A percentile compares a stretch with the other conserved stretches of the same genome.
These are phyloP conservation scores for Diadophis punctatus DNA, from an alignment of 2,113 vertebrate genomes.

Conservation along the genomic window DNA sequence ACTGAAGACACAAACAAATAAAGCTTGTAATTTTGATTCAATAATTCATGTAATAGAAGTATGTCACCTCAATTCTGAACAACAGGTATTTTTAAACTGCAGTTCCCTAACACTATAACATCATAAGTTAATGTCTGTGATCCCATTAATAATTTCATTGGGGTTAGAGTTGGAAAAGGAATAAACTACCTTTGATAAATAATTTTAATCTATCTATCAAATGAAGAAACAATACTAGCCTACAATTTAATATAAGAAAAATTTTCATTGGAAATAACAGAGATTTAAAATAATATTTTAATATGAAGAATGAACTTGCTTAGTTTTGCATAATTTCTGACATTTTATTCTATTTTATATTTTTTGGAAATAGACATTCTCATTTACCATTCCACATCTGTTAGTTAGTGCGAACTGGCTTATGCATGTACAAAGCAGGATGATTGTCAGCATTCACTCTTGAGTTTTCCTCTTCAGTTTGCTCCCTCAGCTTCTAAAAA, in stretches of 20 bases:
- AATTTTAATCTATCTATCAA: neutral
- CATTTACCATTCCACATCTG: neutral
- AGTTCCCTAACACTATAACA: neutral
- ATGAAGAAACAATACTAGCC: neutral
- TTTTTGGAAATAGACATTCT: neutral
- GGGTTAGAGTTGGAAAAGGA: neutral
- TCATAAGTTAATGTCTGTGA: neutral
- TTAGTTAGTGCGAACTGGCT: neutral
- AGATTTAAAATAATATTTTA: neutral
- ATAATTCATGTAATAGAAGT: neutral
- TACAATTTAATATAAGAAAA: neutral
- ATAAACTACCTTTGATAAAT: neutral
- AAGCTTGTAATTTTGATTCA: neutral
- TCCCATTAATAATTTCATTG: neutral
- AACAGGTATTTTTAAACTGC: neutral
- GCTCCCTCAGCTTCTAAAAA: neutral
- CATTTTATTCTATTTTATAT: neutral
- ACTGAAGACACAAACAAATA: neutral
- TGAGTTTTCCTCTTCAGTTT: neutral
- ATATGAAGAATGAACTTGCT: neutral
- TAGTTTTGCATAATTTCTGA: neutral
- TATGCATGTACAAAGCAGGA: neutral
- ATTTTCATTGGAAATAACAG: neutral
- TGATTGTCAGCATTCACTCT: neutral
- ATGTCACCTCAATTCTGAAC: neutral